These are phyloP conservation scores for Catagonus wagneri DNA, from an alignment of 2,113 vertebrate genomes.

Conservation along the genomic window DNA sequence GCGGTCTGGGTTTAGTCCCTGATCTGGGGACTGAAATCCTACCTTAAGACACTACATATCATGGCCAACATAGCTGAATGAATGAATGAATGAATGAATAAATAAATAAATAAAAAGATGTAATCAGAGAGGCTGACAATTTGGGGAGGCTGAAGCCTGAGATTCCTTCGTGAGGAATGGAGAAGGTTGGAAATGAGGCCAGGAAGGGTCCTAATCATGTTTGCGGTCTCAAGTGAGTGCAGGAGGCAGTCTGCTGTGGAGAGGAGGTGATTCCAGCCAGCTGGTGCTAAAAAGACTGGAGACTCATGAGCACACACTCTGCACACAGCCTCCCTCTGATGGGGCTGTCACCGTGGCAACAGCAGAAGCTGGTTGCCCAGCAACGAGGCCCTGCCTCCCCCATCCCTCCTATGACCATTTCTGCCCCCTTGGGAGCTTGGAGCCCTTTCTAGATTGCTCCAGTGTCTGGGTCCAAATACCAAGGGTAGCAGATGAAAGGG, in stretches of 20 bases:
- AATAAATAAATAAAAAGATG: too few relatives aligned
- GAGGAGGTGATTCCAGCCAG: constrained; percentile 37
- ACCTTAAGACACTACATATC: too few relatives aligned
- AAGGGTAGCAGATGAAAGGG: not conserved
- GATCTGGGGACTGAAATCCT: too few relatives aligned
- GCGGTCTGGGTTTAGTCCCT: too few relatives aligned
- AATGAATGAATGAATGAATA: too few relatives aligned
- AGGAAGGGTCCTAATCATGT: not conserved
- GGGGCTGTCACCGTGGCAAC: constrained; percentile 73
- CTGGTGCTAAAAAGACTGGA: constrained; percentile 45
- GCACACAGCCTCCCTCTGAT: constrained; percentile 46
- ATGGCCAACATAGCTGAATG: too few relatives aligned
- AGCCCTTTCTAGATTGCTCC: not conserved
- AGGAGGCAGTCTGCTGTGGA: not conserved
- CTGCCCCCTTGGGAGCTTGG: constrained; percentile 57
- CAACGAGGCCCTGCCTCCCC: constrained; percentile 55
- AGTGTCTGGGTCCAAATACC: not conserved
- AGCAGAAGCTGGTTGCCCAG: constrained; percentile 68
- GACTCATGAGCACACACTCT: not conserved
- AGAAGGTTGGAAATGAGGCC: not conserved
- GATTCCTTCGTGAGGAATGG: not conserved
- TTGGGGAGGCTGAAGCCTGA: not conserved
- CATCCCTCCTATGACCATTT: constrained; percentile 41
- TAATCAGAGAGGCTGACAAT: not conserved
- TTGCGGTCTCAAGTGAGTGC: not conserved